Conservation (phyloP, 2,113 vertebrate genomes). For the Grus americana region DNA sequence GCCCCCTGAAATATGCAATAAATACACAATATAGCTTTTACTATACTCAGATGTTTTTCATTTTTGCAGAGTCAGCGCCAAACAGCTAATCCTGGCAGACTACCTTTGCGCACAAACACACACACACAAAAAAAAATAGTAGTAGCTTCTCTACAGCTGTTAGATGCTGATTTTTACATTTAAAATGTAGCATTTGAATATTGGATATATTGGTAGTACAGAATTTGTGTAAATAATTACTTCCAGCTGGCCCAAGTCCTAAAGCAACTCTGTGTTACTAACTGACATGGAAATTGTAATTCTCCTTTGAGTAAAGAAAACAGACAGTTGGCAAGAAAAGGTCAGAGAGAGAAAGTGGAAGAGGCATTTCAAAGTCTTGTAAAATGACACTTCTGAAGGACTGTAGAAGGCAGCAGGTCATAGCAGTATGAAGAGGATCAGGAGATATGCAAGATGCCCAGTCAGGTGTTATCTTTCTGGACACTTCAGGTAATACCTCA, state of each 20-base stretch:
- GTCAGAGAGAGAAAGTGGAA: not conserved
- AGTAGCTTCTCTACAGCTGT: not conserved
- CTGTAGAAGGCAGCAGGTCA: not conserved
- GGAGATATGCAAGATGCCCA: not conserved
- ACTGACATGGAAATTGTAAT: rapidly evolving
- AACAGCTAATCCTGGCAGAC: not conserved
- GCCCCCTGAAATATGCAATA: not conserved
- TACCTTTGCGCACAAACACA: not conserved
- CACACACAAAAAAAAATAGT: no score
- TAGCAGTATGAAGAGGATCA: not conserved
- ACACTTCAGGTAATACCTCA: not conserved
- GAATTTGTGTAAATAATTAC: not conserved
- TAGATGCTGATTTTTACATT: not conserved
- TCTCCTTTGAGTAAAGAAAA: not conserved
- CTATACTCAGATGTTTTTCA: not conserved
- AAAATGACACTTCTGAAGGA: not conserved
- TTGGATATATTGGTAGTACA: not conserved
- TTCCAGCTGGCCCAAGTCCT: not conserved
- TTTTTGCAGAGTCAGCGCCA: not conserved
- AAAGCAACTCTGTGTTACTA: not conserved
- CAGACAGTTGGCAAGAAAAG: not conserved
- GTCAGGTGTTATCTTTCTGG: not conserved
- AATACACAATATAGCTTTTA: not conserved
- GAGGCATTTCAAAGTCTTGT: not conserved
- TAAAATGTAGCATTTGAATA: not conserved